Evolutionary conservation across 1,140 invertebrate species (phyloP), one percentile per base, ranked within the genome.

Genomic region (Lasaia peninsularis): DNA sequence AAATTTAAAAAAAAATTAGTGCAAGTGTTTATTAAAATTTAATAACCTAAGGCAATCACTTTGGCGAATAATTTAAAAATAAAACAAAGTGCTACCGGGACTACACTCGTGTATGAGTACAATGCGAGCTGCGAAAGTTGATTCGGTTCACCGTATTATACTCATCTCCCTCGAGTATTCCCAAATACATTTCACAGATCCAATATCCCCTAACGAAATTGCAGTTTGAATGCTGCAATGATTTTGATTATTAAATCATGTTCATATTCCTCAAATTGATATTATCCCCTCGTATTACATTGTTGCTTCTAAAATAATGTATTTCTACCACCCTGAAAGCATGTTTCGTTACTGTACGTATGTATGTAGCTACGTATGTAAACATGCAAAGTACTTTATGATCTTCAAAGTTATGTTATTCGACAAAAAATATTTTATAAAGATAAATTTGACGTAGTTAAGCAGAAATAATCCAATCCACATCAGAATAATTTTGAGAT

Each of bases 201-300:
- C 75, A 80, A 85, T 80, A 77, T 80, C 67, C 72, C 68, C 67
- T 85, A 87, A 87, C 81, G 67, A 78, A 79, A 84, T 85, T 84
- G 79, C 75, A 85, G 58, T 75, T 74, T 76, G 78, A 82, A 79
- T 78, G 75, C 74, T 77, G 74, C 80, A 75, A 71, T 86, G 80
- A 84, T 87, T 87, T 77, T 70, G 67, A 74, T 81, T 83, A 86
- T 83, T 85, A 74, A 83, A 83, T 84, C 76, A 75, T 63, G 73
- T 75, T 75, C 73, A 72, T 75, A 76, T 78, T 77, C 28, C 71
- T 66, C 67, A 80, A 79, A 80, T 76, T 72, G 78, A 74, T 78
- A 73, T 73, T 74, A 44, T 3, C 9, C 37, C 37, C 37, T 18
- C 18, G 37, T 18, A 12, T 44, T 44, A 16, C 18, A 16, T 12